Percentiles rank a stretch among this genome's conserved stretches.
phyloP scores from a whole-genome alignment of 1,140 invertebrate species.

The Euura lappo region DNA sequence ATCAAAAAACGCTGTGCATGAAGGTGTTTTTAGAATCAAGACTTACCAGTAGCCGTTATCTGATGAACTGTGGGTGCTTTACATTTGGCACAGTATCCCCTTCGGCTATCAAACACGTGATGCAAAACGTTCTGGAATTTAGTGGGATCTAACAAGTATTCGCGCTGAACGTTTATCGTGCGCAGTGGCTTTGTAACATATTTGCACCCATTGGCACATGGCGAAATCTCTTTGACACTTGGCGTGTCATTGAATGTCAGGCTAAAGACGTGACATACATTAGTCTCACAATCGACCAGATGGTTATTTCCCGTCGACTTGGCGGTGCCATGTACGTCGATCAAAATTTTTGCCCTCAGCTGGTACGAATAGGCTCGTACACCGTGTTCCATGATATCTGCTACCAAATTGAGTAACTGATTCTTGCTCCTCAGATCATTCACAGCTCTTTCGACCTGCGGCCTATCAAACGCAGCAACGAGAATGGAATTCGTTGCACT shows the following conservation, averaged over 20 bases:
- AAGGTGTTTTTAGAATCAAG: neutral
- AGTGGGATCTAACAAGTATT: neutral
- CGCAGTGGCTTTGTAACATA: neutral
- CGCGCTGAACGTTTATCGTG: neutral
- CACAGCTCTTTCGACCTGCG: too few species aligned
- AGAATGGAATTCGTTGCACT: too few species aligned
- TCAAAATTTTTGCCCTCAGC: too few species aligned
- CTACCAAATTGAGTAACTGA: too few species aligned
- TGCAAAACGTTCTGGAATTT: neutral
- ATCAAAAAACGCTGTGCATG: too few species aligned
- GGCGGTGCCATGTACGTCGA: too few species aligned
- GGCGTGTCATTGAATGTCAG: neutral
- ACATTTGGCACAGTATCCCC: neutral
- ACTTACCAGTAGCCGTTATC: neutral
- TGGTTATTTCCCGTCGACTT: too few species aligned
- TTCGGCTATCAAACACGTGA: neutral
- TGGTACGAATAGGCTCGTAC: too few species aligned
- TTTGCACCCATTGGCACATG: neutral
- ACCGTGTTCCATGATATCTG: too few species aligned
- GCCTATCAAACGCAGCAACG: too few species aligned
- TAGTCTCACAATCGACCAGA: too few species aligned
- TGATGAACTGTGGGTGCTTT: neutral
- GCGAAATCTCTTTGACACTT: neutral
- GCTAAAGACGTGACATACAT: neutral
- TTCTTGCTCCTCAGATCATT: too few species aligned